Base-by-base conservation (phyloP, 2,113 vertebrate genomes). In the Paratilapia polleni region DNA sequence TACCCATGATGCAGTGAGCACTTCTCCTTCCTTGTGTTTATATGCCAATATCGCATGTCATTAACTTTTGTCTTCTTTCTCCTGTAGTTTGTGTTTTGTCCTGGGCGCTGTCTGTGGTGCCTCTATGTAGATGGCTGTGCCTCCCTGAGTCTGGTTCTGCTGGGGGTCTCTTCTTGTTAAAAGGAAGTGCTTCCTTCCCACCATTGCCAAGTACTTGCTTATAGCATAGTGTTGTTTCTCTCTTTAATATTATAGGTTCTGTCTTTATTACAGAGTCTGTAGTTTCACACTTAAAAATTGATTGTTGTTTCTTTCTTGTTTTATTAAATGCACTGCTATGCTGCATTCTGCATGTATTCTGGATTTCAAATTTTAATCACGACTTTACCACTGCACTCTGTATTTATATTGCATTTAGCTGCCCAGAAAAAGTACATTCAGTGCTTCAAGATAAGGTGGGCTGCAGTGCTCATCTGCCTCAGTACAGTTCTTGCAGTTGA, bases 331-430 rank as follows among this genome's bases (percentile, higher is more conserved):
- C 24, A 15, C 38, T 26, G 38, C n/a, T n/a, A 7, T 36, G 6
- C 36, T 36, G 11, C 15, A 5, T 49, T 41, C 41, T 28, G 64
- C 41, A 70, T 9, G 28, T 70, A 49, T 49, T 70, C 49, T 61
- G 47, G 26, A 13, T 56, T 86, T 78, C 26, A 57, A 28, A 57
- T 63, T 68, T 34, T 76, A 52, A 82, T 73, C 57, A 15, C 26
- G 11, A 4, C 36, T 15, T 57, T 19, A 36, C 52, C 64, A 6
- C 36, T 52, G 1, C 26, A n/a, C 52, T 63, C 17, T 41, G 24
- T 36, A 66, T 78, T 62, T 85, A 75, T 34, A 19, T 12, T 36
- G 24, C 31, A 41, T 24, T 78, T 63, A 28, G 52, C 41, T 6
- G 81, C 52, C 70, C 52, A 22, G 26, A 63, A 19, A n/a, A 64